Percentiles rank a stretch among this genome's conserved stretches.
These are phyloP conservation scores for Plusia festucae DNA, from an alignment of 2,888 invertebrate species.

Conservation along the genomic window DNA sequence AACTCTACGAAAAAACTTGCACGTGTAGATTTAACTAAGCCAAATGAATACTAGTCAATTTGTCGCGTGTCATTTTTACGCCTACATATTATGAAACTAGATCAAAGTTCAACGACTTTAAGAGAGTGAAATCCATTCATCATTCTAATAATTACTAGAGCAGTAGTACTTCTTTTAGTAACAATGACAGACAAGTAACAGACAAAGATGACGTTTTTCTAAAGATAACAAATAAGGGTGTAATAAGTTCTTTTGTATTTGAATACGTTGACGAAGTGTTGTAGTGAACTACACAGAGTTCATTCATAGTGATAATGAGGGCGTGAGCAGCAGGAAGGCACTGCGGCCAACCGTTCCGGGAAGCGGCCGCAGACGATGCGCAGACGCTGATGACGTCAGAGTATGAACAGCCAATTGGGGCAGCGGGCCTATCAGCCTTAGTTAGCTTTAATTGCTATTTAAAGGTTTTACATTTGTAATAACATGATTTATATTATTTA, in stretches of 20 bases:
- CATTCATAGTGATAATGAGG: conserved; percentile 80
- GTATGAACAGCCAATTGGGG: conserved; percentile 79
- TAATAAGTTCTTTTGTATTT: conserved; percentile 52
- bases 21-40: conserved; percentile 57
- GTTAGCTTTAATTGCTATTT: conserved; percentile 61
- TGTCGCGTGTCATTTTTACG: conserved; percentile 74
- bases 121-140: conserved; percentile 85
- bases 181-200: conserved; percentile 78
- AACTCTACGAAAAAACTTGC: conserved; percentile 51
- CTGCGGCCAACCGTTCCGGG: conserved; percentile 82
- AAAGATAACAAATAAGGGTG: conserved; percentile 71
- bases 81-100: conserved; percentile 82
- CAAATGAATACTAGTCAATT: conserved; percentile 63
- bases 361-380: conserved; percentile 84
- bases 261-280: conserved; percentile 60
- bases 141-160: conserved; percentile 78
- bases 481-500: no score
- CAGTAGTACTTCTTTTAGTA: conserved; percentile 74
- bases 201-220: conserved; percentile 73
- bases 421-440: conserved; percentile 71
- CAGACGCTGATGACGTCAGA: conserved; percentile 84
- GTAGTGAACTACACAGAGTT: conserved; percentile 64
- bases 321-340: conserved; percentile 78
- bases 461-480: conserved; percentile 31
- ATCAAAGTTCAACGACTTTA: conserved; percentile 84